Base-by-base conservation (phyloP, 53 echinoderm and acorn worm species). In the Glandiceps talaboti region DNA sequence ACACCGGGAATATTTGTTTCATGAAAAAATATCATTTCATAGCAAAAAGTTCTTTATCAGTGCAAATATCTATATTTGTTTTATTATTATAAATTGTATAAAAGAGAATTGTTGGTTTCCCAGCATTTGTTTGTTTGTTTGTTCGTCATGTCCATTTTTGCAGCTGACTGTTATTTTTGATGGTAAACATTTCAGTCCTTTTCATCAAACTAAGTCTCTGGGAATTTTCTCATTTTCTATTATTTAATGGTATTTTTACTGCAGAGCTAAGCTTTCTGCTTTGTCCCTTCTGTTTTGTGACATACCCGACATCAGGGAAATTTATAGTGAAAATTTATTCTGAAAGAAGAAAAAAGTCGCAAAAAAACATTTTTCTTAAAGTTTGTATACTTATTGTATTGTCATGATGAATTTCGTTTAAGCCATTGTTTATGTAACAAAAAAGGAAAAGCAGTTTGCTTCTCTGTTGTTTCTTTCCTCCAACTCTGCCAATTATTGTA, bases 1-100 rank as follows among this genome's bases (percentile, higher is more conserved):
- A 32, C 93, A 81, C 93, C 99, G 14, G 89, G 99, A 79, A 99
- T 99, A 75, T 94, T 91, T 76, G 99, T 99, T 1, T 99, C 99
- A 29, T 99, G 91, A 94, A 86, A 45, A 45, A 45, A 6, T 45
- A 45, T 45, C 6, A 45, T 45, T 45, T 45, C 64, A 80, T 33
- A 85, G 80, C 79, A 80, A 79, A 85, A 79, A 76, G 79, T 33
- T 26, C 33, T 75, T 75, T 85, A 33, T 79, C 77, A 25, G 72
- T 30, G 72, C 28, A 83, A 30, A 83, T 28, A 29, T 83, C 77
- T 83, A 30, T 83, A 64, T 45, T 77, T 77, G 29, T 14, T 28
- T 27, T 26, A 26, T 33, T 26, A 26, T 33, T 14, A 28, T 25
- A 74, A 74, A 25, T 10, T 29, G 81, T 81, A 74, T 30, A 30